Percentiles rank a stretch among this genome's conserved stretches.
phyloP scores from a whole-genome alignment of 2,113 vertebrate genomes.

The Prinia subflava region DNA sequence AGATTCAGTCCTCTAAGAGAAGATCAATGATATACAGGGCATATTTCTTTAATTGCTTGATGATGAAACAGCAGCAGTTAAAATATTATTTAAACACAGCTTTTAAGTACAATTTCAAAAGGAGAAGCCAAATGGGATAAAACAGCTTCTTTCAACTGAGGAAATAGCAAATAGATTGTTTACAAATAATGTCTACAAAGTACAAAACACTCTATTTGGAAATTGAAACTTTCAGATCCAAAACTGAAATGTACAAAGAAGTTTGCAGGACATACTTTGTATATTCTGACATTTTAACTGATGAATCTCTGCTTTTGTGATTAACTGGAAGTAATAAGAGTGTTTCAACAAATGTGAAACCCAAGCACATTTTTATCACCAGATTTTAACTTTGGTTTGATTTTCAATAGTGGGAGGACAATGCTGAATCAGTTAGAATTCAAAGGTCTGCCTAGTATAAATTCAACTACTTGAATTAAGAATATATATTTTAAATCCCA shows the following conservation, averaged over 20 bases:
- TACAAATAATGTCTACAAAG: neutral
- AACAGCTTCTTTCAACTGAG: neutral
- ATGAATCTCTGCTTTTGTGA: neutral
- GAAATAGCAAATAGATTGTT: neutral
- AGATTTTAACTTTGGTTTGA: neutral
- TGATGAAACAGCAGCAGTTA: neutral
- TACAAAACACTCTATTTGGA: neutral
- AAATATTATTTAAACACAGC: neutral
- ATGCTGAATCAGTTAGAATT: neutral
- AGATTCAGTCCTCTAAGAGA: neutral
- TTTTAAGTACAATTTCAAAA: neutral
- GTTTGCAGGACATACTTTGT: neutral
- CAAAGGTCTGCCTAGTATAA: neutral
- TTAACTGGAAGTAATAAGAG: neutral
- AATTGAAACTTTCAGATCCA: neutral
- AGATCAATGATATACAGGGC: neutral
- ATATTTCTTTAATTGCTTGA: neutral
- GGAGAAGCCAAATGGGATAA: neutral
- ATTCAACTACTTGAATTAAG: neutral
- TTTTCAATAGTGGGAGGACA: neutral
- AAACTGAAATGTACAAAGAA: neutral
- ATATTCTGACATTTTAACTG: neutral
- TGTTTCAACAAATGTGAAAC: neutral
- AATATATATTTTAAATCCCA: neutral
- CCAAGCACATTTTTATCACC: neutral